Conservation (phyloP, 1,140 invertebrate genomes). For the Nephila pilipes region DNA sequence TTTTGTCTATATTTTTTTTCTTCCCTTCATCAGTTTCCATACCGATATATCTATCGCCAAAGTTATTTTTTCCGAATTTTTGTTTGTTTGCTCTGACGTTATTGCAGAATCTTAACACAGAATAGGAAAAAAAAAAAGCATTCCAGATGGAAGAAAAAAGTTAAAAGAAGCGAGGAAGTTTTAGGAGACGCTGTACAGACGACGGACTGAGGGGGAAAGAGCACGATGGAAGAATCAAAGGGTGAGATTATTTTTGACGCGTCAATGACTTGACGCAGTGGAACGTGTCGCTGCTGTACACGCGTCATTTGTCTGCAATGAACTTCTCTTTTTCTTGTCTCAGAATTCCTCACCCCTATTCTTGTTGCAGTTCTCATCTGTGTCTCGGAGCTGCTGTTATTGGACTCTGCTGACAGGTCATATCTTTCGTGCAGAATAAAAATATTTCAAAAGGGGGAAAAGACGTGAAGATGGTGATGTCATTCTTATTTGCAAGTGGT, state of each 20-base stretch:
- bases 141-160: not conserved
- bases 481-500: too few species aligned
- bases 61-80: not conserved
- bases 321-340: not conserved
- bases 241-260: constrained; percentile 64
- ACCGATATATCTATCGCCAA: not conserved
- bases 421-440: not conserved
- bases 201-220: not conserved
- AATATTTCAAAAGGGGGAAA: not conserved
- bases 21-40: too few species aligned
- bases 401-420: not conserved
- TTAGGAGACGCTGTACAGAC: not conserved
- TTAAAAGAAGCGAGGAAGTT: constrained; percentile 25
- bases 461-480: too few species aligned
- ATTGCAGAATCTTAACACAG: not conserved
- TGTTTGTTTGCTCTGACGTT: constrained; percentile 31
- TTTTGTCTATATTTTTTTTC: too few species aligned
- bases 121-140: not conserved
- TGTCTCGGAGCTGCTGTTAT: too few species aligned
- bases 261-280: constrained; percentile 61
- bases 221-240: not conserved
- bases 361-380: too few species aligned
- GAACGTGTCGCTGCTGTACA: not conserved
- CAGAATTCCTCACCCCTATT: too few species aligned
- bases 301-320: not conserved